Evolutionary conservation across 2,797 vertebrate genomes (phyloP), one percentile per base, ranked within the genome.

Genomic region (Amblyopsis hoosieri): DNA sequence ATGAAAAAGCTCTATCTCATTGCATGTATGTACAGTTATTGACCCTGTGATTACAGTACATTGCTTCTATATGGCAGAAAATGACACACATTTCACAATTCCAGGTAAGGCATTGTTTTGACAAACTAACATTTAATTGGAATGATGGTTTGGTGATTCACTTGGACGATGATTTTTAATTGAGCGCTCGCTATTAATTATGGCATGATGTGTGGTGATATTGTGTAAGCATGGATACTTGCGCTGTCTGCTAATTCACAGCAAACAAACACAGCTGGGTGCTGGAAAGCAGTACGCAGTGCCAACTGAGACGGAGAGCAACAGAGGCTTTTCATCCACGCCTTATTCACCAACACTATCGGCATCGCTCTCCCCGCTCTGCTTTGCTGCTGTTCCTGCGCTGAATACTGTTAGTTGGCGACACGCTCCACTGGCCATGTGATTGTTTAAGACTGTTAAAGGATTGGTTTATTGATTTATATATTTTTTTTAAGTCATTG

Each of bases 181-280:
- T 64, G 83, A 73, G 74, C 82, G 68, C 87, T 86, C 79, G 80
- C 82, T 71, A 78, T 70, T 90, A 90, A 89, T 91, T 87, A 87
- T 80, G 69, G 70, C 76, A 84, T 69, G 78, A 85, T 87, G 72
- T 76, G 86, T 6, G 80, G 74, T 85, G 88, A 89, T 84, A 86
- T 83, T 80, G 85, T 88, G 81, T 57, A 74, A 79, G 76, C 82
- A 79, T 82, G 86, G 80, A 81, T 75, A 82, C 79, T 85, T 91
- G 87, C 82, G 82, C 82, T 91, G 87, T 82, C 84, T 85, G 86
- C 85, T 90, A 86, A 88, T 90, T 90, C 86, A 78, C 79, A 74
- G 82, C 85, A 91, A 91, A 91, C 89, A 92, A 91, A 91, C 89
- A 90, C 90, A 92, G 91, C 90, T 90, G 90, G 82, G 81, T 80